Evolutionary conservation across 2,113 vertebrate genomes (phyloP), one percentile per base, ranked within the genome.

Genomic region (Eptesicus fuscus): DNA sequence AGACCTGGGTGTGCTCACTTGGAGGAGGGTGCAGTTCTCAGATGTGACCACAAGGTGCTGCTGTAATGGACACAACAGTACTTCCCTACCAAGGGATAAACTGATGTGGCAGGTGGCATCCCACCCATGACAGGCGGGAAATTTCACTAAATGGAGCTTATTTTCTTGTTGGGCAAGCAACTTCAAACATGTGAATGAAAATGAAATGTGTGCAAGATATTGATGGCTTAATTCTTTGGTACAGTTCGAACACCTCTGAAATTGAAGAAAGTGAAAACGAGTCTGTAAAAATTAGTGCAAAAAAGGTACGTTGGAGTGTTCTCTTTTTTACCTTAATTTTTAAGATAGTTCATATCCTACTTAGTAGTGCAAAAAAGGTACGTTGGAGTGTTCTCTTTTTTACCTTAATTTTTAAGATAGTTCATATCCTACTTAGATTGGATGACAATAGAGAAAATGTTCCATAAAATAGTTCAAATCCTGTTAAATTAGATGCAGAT

Each of bases 261-360:
- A 59, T 32, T 13, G 94, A 97, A 95, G 78, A 83, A 61, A 85
- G 20, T 86, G 87, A 59, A 85, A 93, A 16, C 0, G 8, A 88
- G 13, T 86, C 78, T 85, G 0, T 86, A n/a, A 73, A 88, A 77
- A 18, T 28, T 13, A 56, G n/a, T n/a, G 42, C 63, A 10, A 85
- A 61, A 86, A 92, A 96, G 96, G 97, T 97, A 95, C 28, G 97
- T 95, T 37, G 49, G 37, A 35, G 0, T 56, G 18, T 37, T 87
- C n/a, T 12, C 22, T 44, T 23, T 89, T 74, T 63, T 94, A 2
- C n/a, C 44, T 84, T 59, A 65, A 32, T 74, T 37, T 59, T 7
- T 78, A 73, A 59, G 69, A 7, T 51, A 61, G n/a, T 70, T 61
- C 10, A 4, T 70, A n/a, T 67, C 25, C 35, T 61, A 14, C 42